These are phyloP conservation scores for Drosophila picticornis DNA, from an alignment of 2,888 invertebrate species.

Conservation along the genomic window DNA sequence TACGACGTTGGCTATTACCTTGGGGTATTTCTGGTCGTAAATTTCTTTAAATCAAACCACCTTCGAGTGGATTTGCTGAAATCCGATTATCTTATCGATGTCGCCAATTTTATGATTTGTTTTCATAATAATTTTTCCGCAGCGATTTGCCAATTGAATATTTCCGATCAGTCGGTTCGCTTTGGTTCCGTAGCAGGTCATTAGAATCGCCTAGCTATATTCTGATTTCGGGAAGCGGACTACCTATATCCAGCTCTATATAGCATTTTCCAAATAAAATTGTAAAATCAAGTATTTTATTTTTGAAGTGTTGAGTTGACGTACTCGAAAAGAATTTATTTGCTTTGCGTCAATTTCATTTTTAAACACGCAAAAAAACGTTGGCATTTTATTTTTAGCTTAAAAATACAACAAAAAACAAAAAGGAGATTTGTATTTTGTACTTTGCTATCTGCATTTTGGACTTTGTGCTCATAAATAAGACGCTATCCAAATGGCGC, in stretches of 20 bases:
- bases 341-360: background rate
- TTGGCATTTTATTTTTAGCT: constrained; percentile 33
- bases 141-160: constrained; percentile 45
- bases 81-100: constrained; percentile 66
- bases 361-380: background rate
- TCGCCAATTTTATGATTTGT: constrained; percentile 50
- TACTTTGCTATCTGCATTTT: constrained; percentile 50
- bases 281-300: background rate
- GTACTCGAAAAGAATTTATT: background rate
- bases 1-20: constrained; percentile 28
- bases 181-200: constrained; percentile 13
- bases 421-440: constrained; percentile 6
- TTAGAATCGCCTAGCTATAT: background rate
- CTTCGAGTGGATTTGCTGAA: constrained; percentile 44
- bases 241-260: background rate
- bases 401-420: constrained; percentile 8
- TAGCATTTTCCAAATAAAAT: background rate
- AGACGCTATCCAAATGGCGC: constrained; percentile 65
- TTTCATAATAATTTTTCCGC: constrained; percentile 51
- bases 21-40: constrained; percentile 56
- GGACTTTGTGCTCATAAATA: constrained; percentile 61
- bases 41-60: constrained; percentile 59
- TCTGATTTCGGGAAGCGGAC: background rate
- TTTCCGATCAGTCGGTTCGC: constrained; percentile 14
- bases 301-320: background rate